A percentile compares a stretch with the other conserved stretches of the same genome.
Evolutionary conservation across 2,888 invertebrate genomes (phyloP).

Genomic region (Fragum fragum): DNA sequence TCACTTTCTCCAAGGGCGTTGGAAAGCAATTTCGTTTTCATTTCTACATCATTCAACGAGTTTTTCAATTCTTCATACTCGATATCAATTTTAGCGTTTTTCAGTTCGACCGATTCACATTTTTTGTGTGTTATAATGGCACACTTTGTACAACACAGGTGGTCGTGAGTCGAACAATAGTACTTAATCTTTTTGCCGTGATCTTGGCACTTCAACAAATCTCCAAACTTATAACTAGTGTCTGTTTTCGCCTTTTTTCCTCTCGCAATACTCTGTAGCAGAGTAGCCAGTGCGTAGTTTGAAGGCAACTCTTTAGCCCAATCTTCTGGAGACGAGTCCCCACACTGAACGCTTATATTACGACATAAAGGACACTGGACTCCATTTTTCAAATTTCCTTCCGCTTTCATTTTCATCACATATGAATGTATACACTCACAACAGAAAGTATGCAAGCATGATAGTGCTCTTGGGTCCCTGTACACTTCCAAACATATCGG

Average conservation of each 20-base stretch:
- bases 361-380: slow-evolving; percentile 10
- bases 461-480: not conserved
- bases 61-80: not conserved
- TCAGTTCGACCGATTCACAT: not conserved
- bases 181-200: not conserved
- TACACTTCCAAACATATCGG: slow-evolving; percentile 10
- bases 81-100: not conserved
- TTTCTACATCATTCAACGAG: no score
- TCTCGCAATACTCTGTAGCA: not conserved
- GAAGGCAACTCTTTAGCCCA: not conserved
- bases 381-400: slow-evolving; percentile 11
- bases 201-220: not conserved
- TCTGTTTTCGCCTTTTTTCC: not conserved
- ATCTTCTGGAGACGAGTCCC: not conserved
- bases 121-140: slow-evolving; percentile 12
- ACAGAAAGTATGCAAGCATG: slow-evolving; percentile 14
- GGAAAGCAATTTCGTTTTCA: not conserved
- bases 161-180: not conserved
- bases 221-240: not conserved
- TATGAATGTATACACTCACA: not conserved
- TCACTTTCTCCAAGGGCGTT: not conserved
- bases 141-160: slow-evolving; percentile 9
- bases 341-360: not conserved
- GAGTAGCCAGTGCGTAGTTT: not conserved
- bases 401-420: not conserved